phyloP scores from a whole-genome alignment of 2,888 invertebrate species.

The Drosophila atripex region DNA sequence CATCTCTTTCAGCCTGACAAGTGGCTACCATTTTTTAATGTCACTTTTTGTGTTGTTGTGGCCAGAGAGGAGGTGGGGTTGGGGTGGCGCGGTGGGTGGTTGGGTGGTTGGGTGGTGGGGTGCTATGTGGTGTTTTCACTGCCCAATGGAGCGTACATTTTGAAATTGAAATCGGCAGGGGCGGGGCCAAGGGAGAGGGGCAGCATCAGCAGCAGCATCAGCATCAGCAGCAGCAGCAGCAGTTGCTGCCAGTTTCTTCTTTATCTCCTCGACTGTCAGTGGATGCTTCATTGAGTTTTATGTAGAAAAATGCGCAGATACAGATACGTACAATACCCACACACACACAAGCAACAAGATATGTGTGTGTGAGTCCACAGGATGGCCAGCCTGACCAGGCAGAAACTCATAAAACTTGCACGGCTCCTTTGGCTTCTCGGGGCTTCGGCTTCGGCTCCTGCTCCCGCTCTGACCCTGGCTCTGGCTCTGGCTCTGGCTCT shows the following conservation, averaged over 20 bases:
- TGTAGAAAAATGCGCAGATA: slow-evolving; percentile 43
- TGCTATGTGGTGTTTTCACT: slow-evolving; percentile 46
- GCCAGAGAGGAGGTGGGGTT: background rate
- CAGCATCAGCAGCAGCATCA: slow-evolving; percentile 19
- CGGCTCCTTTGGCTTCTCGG: slow-evolving; percentile 9
- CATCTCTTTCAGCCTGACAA: slow-evolving; percentile 55
- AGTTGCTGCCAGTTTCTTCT: slow-evolving; percentile 57
- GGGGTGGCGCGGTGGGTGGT: background rate
- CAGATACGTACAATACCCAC: background rate
- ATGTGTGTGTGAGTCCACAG: slow-evolving; percentile 9
- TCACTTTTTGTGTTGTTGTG: slow-evolving; percentile 62
- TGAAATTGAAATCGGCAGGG: slow-evolving; percentile 70
- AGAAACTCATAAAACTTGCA: slow-evolving; percentile 65
- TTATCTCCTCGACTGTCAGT: slow-evolving; percentile 54
- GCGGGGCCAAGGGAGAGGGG: slow-evolving; percentile 3
- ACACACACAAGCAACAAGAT: slow-evolving; percentile 11
- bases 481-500: background rate
- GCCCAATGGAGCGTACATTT: slow-evolving; percentile 75
- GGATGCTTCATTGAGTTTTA: slow-evolving; percentile 74
- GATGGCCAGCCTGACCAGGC: slow-evolving; percentile 41
- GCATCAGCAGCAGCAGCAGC: slow-evolving; percentile 34
- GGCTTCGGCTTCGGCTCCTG: background rate
- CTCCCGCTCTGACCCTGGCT: background rate
- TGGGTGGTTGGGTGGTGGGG: background rate
- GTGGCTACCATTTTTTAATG: slow-evolving; percentile 76